Conservation (phyloP, 2,888 invertebrate species). For the Cheilosia scutellata region DNA sequence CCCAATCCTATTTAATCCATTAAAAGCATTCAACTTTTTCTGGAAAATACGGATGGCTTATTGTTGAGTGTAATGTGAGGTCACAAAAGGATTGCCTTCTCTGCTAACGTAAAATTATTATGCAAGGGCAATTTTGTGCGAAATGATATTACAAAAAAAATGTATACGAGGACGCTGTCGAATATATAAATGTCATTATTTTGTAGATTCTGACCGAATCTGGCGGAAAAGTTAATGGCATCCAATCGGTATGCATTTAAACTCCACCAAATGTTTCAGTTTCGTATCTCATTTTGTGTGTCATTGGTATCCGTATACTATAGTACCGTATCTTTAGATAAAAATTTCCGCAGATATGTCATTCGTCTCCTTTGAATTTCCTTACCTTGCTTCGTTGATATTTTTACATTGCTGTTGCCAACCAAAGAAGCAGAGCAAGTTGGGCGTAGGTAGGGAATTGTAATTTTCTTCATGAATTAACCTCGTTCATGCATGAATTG, state of each 20-base stretch:
- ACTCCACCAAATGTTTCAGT: neutral
- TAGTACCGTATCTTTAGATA: too few species aligned
- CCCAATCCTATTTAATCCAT: constrained; percentile 71
- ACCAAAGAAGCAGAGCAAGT: too few species aligned
- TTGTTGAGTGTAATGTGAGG: constrained; percentile 73
- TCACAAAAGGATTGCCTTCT: constrained; percentile 66
- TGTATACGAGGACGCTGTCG: constrained; percentile 1
- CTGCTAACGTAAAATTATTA: constrained; percentile 30
- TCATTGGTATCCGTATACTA: neutral
- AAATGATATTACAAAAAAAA: constrained; percentile 21
- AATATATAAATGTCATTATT: constrained; percentile 46
- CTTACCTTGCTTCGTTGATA: too few species aligned
- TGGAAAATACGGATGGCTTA: constrained; percentile 68
- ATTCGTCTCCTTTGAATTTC: too few species aligned
- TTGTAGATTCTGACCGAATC: constrained; percentile 22
- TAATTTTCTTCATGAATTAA: constrained; percentile 60
- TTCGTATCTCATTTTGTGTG: neutral
- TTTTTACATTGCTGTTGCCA: too few species aligned
- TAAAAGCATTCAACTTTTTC: constrained; percentile 61
- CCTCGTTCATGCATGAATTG: constrained; percentile 42
- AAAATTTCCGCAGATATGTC: too few species aligned
- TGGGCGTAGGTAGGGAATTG: constrained; percentile 13
- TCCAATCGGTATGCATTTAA: neutral
- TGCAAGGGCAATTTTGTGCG: neutral
- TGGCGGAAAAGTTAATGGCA: constrained; percentile 12